Conservation (phyloP, 1,140 invertebrate species). For the Trigoniulus corallinus region DNA sequence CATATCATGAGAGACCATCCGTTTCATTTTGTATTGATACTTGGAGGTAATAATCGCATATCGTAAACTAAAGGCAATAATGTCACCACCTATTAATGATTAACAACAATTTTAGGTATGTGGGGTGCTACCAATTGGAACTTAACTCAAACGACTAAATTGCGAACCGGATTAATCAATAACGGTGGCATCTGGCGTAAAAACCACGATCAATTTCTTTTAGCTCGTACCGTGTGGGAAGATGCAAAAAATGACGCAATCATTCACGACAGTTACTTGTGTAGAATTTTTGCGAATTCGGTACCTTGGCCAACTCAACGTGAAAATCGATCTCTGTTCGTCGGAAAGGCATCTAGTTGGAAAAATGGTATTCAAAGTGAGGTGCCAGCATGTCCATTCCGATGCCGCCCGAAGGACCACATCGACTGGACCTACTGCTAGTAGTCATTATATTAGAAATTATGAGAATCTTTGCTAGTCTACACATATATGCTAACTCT, state of each 20-base stretch:
- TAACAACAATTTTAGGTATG: background rate
- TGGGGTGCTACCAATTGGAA: background rate
- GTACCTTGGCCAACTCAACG: conserved; percentile 10
- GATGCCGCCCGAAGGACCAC: no score
- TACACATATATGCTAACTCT: no score
- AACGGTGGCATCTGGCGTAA: background rate
- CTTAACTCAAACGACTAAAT: background rate
- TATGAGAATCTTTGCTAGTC: no score
- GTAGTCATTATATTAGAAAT: no score
- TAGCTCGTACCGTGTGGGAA: background rate
- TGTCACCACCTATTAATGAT: background rate
- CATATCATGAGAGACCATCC: conserved; percentile 21
- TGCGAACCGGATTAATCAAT: background rate
- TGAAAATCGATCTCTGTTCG: no score
- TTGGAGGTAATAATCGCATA: background rate
- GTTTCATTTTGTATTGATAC: conserved; percentile 1
- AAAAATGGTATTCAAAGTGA: no score
- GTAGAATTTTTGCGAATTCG: background rate
- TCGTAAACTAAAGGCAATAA: background rate
- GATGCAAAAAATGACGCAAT: background rate
- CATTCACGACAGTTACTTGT: conserved; percentile 10
- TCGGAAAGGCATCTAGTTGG: no score
- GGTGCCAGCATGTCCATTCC: no score
- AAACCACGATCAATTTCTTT: background rate
- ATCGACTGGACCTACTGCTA: no score